Percentiles rank a stretch among this genome's conserved stretches.
These are phyloP conservation scores for Jaculus jaculus DNA, from an alignment of 2,113 vertebrate species.

Conservation along the genomic window DNA sequence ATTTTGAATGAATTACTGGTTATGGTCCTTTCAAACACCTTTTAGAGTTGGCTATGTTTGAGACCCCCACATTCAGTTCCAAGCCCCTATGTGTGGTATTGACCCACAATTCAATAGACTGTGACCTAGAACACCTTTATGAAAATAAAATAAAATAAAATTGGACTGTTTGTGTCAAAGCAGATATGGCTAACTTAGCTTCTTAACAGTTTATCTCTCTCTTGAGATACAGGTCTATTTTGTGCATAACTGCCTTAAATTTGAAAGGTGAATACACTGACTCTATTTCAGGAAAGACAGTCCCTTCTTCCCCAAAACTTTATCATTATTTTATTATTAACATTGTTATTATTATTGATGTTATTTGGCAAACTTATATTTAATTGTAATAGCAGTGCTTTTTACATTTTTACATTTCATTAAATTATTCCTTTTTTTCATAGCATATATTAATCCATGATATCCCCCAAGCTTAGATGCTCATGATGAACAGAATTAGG, in stretches of 20 bases:
- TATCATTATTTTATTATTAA: not conserved
- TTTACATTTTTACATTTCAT: conserved; percentile 2
- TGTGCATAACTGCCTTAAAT: not conserved
- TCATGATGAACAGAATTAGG: conserved; percentile 28
- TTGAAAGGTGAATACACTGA: not conserved
- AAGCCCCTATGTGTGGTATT: not conserved
- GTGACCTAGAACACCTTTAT: not conserved
- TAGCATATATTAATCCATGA: conserved; percentile 11
- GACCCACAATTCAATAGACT: not conserved
- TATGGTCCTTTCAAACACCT: not conserved
- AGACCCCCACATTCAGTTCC: not conserved
- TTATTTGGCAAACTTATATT: not conserved
- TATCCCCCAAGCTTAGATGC: conserved; percentile 17
- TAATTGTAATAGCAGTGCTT: not conserved
- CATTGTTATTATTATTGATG: not conserved
- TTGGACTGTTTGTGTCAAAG: not conserved
- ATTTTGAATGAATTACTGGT: not conserved
- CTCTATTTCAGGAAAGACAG: not conserved
- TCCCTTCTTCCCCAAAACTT: not conserved
- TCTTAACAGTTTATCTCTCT: not conserved
- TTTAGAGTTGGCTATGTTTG: not conserved
- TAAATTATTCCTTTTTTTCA: not conserved
- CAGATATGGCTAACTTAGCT: not conserved
- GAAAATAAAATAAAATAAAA: conserved; percentile 24
- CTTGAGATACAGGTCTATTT: not conserved